Conservation (phyloP, 2,888 invertebrate species). For the Dryadula phaetusa region DNA sequence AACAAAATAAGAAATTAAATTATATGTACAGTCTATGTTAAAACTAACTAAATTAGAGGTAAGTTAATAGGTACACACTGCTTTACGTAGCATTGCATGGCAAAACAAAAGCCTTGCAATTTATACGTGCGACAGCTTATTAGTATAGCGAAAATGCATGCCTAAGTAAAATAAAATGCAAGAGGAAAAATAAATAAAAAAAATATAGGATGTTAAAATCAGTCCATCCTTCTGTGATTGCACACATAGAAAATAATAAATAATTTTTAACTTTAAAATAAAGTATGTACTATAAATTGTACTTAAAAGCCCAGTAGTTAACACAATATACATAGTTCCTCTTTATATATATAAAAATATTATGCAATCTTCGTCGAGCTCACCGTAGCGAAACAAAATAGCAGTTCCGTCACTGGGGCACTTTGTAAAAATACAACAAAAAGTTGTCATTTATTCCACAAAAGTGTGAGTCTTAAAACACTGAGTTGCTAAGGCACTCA, state of each 20-base stretch:
- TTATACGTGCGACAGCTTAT: conserved; percentile 58
- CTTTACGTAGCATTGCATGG: conserved; percentile 67
- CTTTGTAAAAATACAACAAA: conserved; percentile 40
- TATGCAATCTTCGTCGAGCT: conserved; percentile 49
- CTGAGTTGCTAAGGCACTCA: conserved; percentile 84
- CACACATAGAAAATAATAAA: conserved; percentile 68
- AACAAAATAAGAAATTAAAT: conserved; percentile 85
- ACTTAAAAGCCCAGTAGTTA: conserved; percentile 51
- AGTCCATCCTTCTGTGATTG: conserved; percentile 79
- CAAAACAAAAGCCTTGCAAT: conserved; percentile 50
- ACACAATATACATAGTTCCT: conserved; percentile 56
- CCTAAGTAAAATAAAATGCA: conserved; percentile 56
- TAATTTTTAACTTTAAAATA: conserved; percentile 57
- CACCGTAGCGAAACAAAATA: conserved; percentile 42
- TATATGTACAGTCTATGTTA: conserved; percentile 86
- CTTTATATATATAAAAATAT: conserved; percentile 52
- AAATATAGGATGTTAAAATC: conserved; percentile 69
- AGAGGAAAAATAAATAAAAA: conserved; percentile 57
- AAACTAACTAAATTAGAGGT: conserved; percentile 83
- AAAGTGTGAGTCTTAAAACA: conserved; percentile 69
- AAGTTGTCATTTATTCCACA: conserved; percentile 40
- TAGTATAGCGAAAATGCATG: conserved; percentile 59
- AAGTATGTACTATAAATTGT: conserved; percentile 58
- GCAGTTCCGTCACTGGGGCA: conserved; percentile 25
- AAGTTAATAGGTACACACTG: conserved; percentile 84